These are phyloP conservation scores for Condylura cristata DNA, from an alignment of 2,113 vertebrate genomes.

Conservation along the genomic window DNA sequence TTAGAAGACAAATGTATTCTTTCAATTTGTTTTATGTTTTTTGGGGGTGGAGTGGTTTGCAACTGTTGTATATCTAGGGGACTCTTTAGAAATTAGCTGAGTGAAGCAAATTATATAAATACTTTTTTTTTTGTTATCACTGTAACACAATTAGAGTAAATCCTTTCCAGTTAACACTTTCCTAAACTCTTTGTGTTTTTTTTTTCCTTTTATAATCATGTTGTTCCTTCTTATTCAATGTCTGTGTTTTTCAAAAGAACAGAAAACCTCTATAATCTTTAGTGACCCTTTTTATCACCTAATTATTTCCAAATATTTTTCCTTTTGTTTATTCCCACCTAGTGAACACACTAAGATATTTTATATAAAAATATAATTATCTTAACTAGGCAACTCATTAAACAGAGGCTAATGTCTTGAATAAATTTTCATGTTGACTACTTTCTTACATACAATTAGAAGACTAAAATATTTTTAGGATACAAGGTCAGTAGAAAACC, in stretches of 20 bases:
- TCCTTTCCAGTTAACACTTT: background rate
- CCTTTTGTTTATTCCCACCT: background rate
- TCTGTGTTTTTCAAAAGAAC: slow-evolving; percentile 4
- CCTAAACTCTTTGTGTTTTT: background rate
- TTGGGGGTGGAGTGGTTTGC: background rate
- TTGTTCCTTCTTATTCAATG: background rate
- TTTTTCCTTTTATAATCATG: background rate
- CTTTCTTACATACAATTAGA: background rate
- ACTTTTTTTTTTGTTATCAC: background rate
- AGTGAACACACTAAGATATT: background rate
- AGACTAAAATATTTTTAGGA: background rate
- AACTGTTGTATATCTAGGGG: background rate
- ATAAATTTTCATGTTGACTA: background rate
- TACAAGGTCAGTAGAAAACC: background rate
- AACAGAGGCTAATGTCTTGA: background rate
- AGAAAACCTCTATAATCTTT: background rate
- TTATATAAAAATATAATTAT: background rate
- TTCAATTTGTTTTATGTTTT: too few species aligned
- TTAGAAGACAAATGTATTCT: background rate
- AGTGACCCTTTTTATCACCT: background rate
- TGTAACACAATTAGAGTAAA: background rate
- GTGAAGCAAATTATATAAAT: background rate
- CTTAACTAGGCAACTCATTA: background rate
- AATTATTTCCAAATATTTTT: background rate
- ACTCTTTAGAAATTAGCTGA: background rate